phyloP scores from a whole-genome alignment of 2,888 invertebrate genomes.

The Hypercompe scribonia region DNA sequence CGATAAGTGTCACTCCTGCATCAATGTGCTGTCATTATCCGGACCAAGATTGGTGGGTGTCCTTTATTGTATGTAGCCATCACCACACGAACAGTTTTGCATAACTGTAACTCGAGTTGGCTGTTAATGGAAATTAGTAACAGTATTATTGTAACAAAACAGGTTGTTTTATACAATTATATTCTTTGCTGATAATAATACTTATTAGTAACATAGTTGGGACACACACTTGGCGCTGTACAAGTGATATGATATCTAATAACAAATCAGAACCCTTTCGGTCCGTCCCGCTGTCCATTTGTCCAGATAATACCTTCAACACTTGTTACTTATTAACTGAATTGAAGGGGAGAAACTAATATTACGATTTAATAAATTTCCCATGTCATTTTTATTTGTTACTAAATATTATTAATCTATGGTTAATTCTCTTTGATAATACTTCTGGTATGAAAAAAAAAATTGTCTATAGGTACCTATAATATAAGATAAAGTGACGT shows the following conservation, averaged over 20 bases:
- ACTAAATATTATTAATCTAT: neutral
- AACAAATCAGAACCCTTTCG: conserved; percentile 43
- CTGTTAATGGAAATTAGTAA: neutral
- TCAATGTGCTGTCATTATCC: too few relatives aligned
- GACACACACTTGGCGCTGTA: conserved; percentile 21
- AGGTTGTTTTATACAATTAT: neutral
- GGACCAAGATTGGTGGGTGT: too few relatives aligned
- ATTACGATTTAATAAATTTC: conserved; percentile 48
- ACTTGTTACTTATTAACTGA: conserved; percentile 53
- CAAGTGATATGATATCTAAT: conserved; percentile 47
- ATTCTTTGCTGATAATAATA: neutral
- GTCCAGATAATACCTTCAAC: conserved; percentile 57
- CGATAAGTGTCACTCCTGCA: too few relatives aligned
- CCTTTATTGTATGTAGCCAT: too few relatives aligned
- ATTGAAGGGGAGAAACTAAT: conserved; percentile 38
- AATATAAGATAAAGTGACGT: neutral
- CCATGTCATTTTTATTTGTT: conserved; percentile 6
- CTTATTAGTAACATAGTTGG: conserved; percentile 18
- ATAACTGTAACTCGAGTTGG: neutral
- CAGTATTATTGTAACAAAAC: neutral
- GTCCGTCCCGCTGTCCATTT: conserved; percentile 44
- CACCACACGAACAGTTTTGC: too few relatives aligned
- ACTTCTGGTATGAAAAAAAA: neutral
- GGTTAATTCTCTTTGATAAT: neutral
- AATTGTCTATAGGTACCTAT: neutral